Evolutionary conservation across 2,113 vertebrate species (phyloP), one percentile per base, ranked within the genome.

Genomic region (Pachycephala philippinensis): DNA sequence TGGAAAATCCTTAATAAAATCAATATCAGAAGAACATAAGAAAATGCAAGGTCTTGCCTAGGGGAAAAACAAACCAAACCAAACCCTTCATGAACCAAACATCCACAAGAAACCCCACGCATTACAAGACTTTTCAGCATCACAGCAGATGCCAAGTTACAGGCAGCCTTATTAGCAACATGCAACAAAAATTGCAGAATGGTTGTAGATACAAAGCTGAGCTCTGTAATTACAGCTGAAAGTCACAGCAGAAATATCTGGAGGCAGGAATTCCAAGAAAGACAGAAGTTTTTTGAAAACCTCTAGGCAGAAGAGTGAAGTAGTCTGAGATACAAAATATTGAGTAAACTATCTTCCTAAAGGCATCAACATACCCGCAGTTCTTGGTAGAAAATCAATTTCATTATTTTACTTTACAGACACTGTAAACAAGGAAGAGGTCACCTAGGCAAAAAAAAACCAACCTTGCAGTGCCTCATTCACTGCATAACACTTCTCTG

Each of bases 1-100:
- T 76, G 50, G 40, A 94, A 92, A 93, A 37, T 16, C 31, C 59
- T 79, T 80, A 88, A 85, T 24, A n/a, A 81, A 91, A 97, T 74
- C 77, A 70, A 1, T 21, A 87, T 50, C 42, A 78, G 47, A 89
- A 50, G 15, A 83, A 76, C 3, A 1, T 15, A 72, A 79, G 71
- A 85, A 83, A 83, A 11, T 11, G 49, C 11, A 70, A 85, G n/a
- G 59, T 68, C 50, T 35, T 77, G 37, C 50, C 28, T 45, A 83
- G 66, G 50, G 23, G 12, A 69, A 88, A 90, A 88, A 2, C 37
- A 63, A 89, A 68, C 15, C 53, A 65, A 88, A 57, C 10, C 47
- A 60, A 86, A 59, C 10, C 31, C 11, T 83, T 61, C 22, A 49
- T 6, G 37, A 90, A 83, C 8, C 11, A 87, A 88, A 65, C 31